Evolutionary conservation across 2,113 vertebrate genomes (phyloP), one percentile per base, ranked within the genome.

Genomic region (Plestiodon gilberti): DNA sequence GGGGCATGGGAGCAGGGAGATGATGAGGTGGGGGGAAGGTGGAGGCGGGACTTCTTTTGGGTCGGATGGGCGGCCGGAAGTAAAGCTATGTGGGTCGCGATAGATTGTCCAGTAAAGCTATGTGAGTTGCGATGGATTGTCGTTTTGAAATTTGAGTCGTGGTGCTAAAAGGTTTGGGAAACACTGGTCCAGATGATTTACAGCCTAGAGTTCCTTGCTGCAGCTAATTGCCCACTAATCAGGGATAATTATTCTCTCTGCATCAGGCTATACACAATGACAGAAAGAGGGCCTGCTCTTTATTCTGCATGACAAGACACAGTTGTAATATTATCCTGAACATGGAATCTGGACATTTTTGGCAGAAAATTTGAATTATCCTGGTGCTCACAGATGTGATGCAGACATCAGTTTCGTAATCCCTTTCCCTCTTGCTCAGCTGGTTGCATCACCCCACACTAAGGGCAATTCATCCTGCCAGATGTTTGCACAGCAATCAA

Each of bases 401-500:
- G 20, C 48, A 76, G 30, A 40, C 25, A 71, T 52, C 33, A 82
- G 11, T 74, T 28, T 76, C 64, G 6, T 48, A 76, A 84, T 76
- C 71, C 57, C n/a, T 76, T 8, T 83, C 38, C 38, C 82, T 61
- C 38, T 33, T 33, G 73, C 30, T 76, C 59, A 76, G 18, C 38
- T 64, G 30, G 35, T 33, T 59, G 18, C 40, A 85, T 35, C 55
- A 62, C 64, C 62, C 7, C 1, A 40, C 61, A 75, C 28, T 38
- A 61, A 17, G 30, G 57, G 73, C 59, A 89, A 81, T 0, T 59
- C 30, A 38, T 3, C 33, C 25, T 14, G 6, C 30, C 73, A 61
- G 69, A 33, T 18, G 22, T 30, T 90, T 79, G 17, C 9, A 64
- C 35, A 87, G 73, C 57, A 82, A 91, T 52, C 43, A 81, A 71